phyloP scores from a whole-genome alignment of 1,140 invertebrate species.

The Drosophila persimilis region DNA sequence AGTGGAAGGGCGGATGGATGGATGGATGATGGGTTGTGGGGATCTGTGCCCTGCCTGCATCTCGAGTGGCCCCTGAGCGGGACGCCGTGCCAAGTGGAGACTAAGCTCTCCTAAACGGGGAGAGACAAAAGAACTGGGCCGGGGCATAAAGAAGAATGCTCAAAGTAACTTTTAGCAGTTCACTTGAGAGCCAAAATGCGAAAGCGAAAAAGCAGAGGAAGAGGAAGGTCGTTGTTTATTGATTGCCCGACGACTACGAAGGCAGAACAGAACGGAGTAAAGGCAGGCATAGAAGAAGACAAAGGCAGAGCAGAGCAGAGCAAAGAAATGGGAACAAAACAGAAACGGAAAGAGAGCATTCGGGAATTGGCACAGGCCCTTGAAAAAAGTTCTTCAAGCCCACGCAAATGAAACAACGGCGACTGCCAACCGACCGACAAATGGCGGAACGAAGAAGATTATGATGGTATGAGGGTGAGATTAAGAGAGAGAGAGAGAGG shows the following conservation, averaged over 20 bases:
- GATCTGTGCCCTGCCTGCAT: conserved; percentile 10
- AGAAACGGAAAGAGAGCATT: conserved; percentile 46
- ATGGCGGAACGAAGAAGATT: conserved; percentile 21
- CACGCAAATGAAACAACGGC: conserved; percentile 68
- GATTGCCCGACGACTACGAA: conserved; percentile 38
- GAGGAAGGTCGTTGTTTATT: conserved; percentile 74
- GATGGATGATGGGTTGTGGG: conserved; percentile 12
- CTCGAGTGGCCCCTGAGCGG: conserved; percentile 46
- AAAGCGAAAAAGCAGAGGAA: conserved; percentile 24
- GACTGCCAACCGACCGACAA: conserved; percentile 24
- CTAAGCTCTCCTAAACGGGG: conserved; percentile 47
- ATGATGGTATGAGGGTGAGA: conserved; percentile 26
- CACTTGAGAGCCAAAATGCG: neutral
- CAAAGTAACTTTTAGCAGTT: conserved; percentile 41
- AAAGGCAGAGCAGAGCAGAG: conserved; percentile 28
- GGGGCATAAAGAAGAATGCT: conserved; percentile 22
- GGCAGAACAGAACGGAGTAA: conserved; percentile 12
- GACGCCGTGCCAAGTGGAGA: conserved; percentile 38
- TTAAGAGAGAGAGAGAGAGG: neutral
- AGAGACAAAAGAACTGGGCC: conserved; percentile 35
- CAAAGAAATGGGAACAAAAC: conserved; percentile 29
- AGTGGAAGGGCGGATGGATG: conserved; percentile 20
- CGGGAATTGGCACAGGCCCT: conserved; percentile 75
- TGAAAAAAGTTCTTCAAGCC: conserved; percentile 64
- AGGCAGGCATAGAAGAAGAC: conserved; percentile 43